Conservation (phyloP, 2,113 vertebrate genomes). For the Alces alces region DNA sequence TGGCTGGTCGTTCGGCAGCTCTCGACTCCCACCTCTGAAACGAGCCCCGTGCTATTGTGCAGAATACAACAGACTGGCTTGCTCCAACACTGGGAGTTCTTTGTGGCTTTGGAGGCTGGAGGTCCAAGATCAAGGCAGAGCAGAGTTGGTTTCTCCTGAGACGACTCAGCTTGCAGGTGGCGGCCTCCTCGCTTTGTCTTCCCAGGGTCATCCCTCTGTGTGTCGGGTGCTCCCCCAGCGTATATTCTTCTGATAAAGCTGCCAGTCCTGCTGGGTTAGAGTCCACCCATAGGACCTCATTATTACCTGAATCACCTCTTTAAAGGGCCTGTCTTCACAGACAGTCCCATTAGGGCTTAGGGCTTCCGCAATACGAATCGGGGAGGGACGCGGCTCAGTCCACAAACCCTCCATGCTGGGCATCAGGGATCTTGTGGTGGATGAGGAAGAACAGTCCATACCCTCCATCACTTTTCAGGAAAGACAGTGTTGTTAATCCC, state of each 20-base stretch:
- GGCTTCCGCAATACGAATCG: not conserved
- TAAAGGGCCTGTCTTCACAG: not conserved
- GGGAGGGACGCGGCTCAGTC: not conserved
- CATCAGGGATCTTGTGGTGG: not conserved
- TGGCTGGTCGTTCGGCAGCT: not conserved
- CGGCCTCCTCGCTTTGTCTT: accelerated
- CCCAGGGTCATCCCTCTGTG: accelerated
- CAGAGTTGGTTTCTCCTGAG: not conserved
- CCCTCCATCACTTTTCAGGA: not conserved
- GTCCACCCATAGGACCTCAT: not conserved
- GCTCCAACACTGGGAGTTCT: not conserved
- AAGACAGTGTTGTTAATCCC: too few species aligned
- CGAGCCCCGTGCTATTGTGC: not conserved
- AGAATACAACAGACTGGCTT: not conserved
- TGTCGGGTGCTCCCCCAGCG: accelerated
- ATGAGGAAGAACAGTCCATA: not conserved
- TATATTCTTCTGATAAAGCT: not conserved
- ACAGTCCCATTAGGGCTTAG: not conserved
- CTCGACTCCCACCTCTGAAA: not conserved
- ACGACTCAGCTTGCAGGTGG: not conserved
- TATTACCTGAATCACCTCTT: not conserved
- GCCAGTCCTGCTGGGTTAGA: not conserved
- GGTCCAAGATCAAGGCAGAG: not conserved
- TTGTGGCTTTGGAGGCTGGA: not conserved
- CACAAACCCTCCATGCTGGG: not conserved